Evolutionary conservation across 2,888 invertebrate genomes (phyloP), one percentile per base, ranked within the genome.

Genomic region (Trichogramma dendrolimi): DNA sequence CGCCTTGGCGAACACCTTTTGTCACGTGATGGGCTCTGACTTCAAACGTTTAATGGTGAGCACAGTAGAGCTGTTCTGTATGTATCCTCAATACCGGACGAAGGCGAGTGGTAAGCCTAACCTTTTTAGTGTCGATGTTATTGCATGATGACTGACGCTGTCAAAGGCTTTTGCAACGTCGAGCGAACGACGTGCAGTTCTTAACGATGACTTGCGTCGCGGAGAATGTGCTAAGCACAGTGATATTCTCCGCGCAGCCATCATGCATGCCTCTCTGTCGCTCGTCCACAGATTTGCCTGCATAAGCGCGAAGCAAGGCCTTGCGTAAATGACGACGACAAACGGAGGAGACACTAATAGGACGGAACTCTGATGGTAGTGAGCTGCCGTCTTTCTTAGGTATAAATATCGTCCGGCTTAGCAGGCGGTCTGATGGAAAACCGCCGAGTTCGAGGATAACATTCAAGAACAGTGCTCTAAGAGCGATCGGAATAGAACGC

Each of bases 121-220:
- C 5, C 63, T 63, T 38, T 69, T 63, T 58, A 81, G 70, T 51
- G 76, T 70, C 4, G 67, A 68, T 43, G 67, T 55, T 1, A 79
- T 67, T 1, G 73, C 74, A 14, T 60, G 46, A 55, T 76, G 75
- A 14, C 72, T 68, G 80, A 14, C 14, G 14, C 14, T 14, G 14
- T 14, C 14, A 14, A 14, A 14, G 2, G 14, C 14, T 2, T 14
- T 81, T 10, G 76, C 72, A 41, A 81, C 75, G 67, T 81, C 81
- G 39, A 81, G 68, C 47, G 76, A 57, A 73, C 77, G 55, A 77
- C 68, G 63, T 79, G 79, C 64, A 80, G 71, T 46, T 73, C 11
- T 69, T 72, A 55, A 62, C 1, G 67, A 61, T 11, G 60, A 53
- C 54, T 62, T 11, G 77, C 67, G 4, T 64, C 61, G 5, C 72